These are phyloP conservation scores for Campoletis sonorensis DNA, from an alignment of 1,140 invertebrate species.

Conservation along the genomic window DNA sequence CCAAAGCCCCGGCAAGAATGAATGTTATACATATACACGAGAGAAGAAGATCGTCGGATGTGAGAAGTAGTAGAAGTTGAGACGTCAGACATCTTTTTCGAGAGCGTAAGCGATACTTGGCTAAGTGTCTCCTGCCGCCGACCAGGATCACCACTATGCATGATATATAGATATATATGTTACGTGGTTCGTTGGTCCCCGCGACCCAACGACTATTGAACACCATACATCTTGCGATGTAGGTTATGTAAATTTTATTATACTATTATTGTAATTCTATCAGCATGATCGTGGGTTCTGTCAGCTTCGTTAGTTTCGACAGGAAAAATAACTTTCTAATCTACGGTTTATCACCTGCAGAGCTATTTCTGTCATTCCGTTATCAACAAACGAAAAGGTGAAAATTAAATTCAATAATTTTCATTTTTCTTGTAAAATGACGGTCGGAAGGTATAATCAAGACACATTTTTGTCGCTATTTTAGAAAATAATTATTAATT, in stretches of 20 bases:
- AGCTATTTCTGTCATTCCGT: too few relatives aligned
- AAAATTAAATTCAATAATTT: too few relatives aligned
- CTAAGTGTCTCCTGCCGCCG: slow-evolving; percentile 62
- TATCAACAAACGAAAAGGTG: too few relatives aligned
- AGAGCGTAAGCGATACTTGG: slow-evolving; percentile 70
- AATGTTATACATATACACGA: slow-evolving; percentile 5
- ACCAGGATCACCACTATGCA: slow-evolving; percentile 27
- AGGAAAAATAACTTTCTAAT: too few relatives aligned
- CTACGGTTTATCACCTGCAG: too few relatives aligned
- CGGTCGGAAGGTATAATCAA: too few relatives aligned
- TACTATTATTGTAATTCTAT: not conserved
- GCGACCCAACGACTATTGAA: not conserved
- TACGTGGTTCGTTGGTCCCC: not conserved
- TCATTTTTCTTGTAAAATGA: too few relatives aligned
- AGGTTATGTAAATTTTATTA: not conserved
- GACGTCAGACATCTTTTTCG: slow-evolving; percentile 63
- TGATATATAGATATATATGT: slow-evolving; percentile 44
- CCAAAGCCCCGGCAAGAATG: not conserved
- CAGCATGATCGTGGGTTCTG: not conserved
- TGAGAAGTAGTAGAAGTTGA: slow-evolving; percentile 59
- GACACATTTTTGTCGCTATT: too few relatives aligned
- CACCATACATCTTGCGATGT: not conserved
- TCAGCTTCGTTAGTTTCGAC: too few relatives aligned
- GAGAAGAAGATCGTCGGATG: slow-evolving; percentile 45
- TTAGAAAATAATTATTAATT: too few relatives aligned